Evolutionary conservation across 2,797 vertebrate species (phyloP).

Genomic region (Fratercula arctica): DNA sequence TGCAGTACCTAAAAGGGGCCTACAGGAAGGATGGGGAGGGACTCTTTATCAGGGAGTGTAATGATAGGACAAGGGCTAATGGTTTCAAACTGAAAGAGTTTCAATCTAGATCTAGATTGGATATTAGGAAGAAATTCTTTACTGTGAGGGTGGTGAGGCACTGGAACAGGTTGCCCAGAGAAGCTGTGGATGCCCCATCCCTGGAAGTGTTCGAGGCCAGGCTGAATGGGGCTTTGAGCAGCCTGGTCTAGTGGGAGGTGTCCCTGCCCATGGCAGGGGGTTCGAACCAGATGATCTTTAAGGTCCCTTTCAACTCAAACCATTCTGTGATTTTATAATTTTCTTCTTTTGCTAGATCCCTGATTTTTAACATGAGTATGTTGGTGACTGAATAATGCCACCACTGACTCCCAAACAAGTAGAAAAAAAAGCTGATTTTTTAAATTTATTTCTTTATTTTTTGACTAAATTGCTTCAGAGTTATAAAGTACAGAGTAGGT

Average conservation of each 20-base stretch:
- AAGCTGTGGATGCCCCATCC: background rate
- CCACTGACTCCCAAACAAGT: accelerated
- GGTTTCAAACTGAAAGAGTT: background rate
- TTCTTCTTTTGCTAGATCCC: background rate
- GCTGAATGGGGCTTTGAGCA: background rate
- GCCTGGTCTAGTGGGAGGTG: background rate
- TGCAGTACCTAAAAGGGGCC: background rate
- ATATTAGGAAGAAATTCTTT: background rate
- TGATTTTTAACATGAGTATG: background rate
- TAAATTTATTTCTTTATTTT: background rate
- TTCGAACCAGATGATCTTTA: background rate
- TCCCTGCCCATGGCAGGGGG: background rate
- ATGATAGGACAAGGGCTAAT: background rate
- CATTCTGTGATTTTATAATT: background rate
- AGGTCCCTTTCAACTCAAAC: background rate
- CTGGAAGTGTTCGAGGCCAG: background rate
- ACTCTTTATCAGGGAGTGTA: background rate
- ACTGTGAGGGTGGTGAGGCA: background rate
- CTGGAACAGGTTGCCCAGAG: background rate
- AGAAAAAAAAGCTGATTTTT: background rate
- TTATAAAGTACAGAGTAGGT: background rate
- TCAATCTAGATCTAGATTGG: background rate
- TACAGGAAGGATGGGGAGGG: background rate
- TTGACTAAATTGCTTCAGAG: background rate
- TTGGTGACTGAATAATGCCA: background rate